Evolutionary conservation across 2,113 vertebrate genomes (phyloP), one percentile per base, ranked within the genome.

Genomic region (Toxostoma redivivum): DNA sequence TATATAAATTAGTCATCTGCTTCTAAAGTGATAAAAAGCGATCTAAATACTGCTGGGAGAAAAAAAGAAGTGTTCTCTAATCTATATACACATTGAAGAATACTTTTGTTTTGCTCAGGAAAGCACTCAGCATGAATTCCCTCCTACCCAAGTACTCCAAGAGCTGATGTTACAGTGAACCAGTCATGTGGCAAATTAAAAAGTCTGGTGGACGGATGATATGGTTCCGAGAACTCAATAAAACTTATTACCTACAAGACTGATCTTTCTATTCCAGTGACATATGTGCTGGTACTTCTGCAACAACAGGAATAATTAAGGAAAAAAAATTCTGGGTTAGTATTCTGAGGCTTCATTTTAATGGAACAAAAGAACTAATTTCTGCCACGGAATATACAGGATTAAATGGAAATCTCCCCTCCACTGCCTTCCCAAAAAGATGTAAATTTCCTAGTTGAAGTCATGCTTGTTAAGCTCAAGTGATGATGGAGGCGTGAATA

Each of bases 141-240:
- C 47, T 91, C 89, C 83, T 95, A 76, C 85, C 92, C 80, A 85
- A 93, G 48, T 61, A 69, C 74, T 81, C 71, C 70, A 62, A 51
- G 88, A 96, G 91, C 72, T 89, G 95, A 84, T 95, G 90, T 92
- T 92, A 91, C 45, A 38, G 58, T 54, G 96, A 96, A 92, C 91
- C 91, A 57, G 94, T 96, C 96, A 97, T 94, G 96, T 97, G 96
- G 96, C 94, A 97, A 97, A 97, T 97, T 97, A 95, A 97, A 97
- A 97, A 96, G 93, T 96, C 97, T 84, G 83, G 90, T 95, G 96
- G 93, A 96, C 44, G 24, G 93, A 95, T 96, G 92, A 96, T 94
- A 91, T 28, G 88, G 92, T 96, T 87, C 85, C 1, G 4, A 88
- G 93, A 92, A 96, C 95, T 97, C 94, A 96, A 95, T 96, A 95